Conservation (phyloP, 1,140 invertebrate genomes). For the Sitophilus oryzae region DNA sequence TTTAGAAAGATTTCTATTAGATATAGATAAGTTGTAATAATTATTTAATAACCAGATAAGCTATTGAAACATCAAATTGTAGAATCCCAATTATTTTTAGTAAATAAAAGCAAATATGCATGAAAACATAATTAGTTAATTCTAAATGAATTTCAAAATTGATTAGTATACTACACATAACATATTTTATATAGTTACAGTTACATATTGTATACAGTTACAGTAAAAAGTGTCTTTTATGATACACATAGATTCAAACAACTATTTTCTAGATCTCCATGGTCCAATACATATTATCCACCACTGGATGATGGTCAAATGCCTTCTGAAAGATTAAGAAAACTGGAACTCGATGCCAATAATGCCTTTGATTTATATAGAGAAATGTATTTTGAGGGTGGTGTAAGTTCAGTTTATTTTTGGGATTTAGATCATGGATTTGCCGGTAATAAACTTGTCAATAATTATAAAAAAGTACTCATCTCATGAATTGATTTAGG, state of each 20-base stretch:
- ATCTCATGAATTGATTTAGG: slow-evolving; percentile 49
- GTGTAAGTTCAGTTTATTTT: slow-evolving; percentile 97
- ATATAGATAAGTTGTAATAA: too few relatives aligned
- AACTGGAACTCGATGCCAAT: slow-evolving; percentile 97
- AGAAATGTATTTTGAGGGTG: slow-evolving; percentile 99
- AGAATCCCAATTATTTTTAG: too few relatives aligned
- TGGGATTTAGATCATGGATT: slow-evolving; percentile 99
- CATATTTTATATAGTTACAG: too few relatives aligned
- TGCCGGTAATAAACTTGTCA: slow-evolving; percentile 57
- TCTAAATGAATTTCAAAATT: too few relatives aligned
- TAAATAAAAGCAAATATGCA: too few relatives aligned
- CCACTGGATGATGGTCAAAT: slow-evolving; percentile 96
- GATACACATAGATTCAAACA: too few relatives aligned
- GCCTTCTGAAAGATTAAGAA: slow-evolving; percentile 92
- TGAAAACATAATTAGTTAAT: too few relatives aligned
- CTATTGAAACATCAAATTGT: too few relatives aligned
- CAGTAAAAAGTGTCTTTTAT: not conserved
- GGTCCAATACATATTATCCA: slow-evolving; percentile 98
- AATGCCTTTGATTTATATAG: slow-evolving; percentile 97
- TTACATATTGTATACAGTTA: not conserved
- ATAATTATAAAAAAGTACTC: not conserved
- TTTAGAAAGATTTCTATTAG: not conserved
- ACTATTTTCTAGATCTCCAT: slow-evolving; percentile 74
- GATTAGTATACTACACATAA: too few relatives aligned
- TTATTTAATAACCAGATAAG: not conserved